Evolutionary conservation across 2,888 invertebrate species (phyloP).

Genomic region (Eurytoma californica): DNA sequence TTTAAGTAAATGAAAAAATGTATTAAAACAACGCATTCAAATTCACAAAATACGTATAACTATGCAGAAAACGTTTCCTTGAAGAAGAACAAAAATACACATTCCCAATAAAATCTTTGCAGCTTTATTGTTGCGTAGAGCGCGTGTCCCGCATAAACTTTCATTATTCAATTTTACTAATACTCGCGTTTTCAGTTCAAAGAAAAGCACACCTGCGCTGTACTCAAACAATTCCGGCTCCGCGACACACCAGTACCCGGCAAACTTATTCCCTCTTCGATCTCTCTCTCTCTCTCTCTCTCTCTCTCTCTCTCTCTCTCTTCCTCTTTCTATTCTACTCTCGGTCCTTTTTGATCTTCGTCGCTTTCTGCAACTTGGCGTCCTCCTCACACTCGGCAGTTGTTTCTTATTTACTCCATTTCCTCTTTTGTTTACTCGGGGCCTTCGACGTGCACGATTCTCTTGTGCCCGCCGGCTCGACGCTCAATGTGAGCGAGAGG

Average conservation of each 20-base stretch:
- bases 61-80: too few relatives aligned
- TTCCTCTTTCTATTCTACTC: background rate
- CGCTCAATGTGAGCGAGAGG: background rate
- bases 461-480: conserved; percentile 34
- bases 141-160: background rate
- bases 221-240: background rate
- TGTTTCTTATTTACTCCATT: conserved; percentile 72
- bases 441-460: conserved; percentile 56
- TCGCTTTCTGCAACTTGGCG: conserved; percentile 41
- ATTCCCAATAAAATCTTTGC: too few relatives aligned
- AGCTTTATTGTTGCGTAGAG: too few relatives aligned
- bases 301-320: conserved; percentile 2
- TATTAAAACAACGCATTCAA: too few relatives aligned
- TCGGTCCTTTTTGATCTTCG: conserved; percentile 35
- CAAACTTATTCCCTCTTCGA: conserved; percentile 50
- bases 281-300: conserved; percentile 2
- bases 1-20: too few relatives aligned
- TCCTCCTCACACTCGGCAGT: conserved; percentile 60
- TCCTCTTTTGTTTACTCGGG: conserved; percentile 70
- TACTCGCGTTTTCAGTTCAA: conserved; percentile 3
- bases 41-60: too few relatives aligned
- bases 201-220: conserved; percentile 11
- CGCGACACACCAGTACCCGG: background rate
- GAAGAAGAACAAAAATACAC: too few relatives aligned
- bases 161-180: conserved; percentile 6